Evolutionary conservation across 2,113 vertebrate species (phyloP), one percentile per base, ranked within the genome.

Genomic region (Ranitomeya variabilis): DNA sequence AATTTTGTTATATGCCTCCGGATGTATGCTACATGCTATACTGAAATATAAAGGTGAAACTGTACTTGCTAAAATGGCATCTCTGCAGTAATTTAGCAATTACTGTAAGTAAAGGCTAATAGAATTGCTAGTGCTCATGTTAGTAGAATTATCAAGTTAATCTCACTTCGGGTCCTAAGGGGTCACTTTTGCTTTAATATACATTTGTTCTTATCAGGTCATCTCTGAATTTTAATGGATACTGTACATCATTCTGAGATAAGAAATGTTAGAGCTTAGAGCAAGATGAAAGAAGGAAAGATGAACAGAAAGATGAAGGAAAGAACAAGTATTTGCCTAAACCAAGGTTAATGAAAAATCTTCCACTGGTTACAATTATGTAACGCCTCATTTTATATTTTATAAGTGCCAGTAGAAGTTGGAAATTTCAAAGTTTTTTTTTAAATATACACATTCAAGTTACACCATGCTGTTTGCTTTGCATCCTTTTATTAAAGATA

Each of bases 291-390:
- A 86, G 26, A 13, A 21, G 21, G 55, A 77, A n/a, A 78, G 74
- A 78, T 86, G 59, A 79, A 86, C 45, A 14, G 7, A 51, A 86
- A 67, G 59, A 66, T 86, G 60, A 79, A 26, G 76, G 21, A 67
- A 86, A 66, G 74, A 74, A 85, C 45, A 87, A 87, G 62, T 69
- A 23, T 57, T 80, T 80, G 52, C 19, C 67, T 51, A 85, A 26
- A 60, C 54, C 83, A 85, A 85, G 83, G 83, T 85, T 76, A 85
- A 60, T 85, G 69, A 26, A 74, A 45, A 85, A 76, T 85, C 69
- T 60, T 85, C 54, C 23, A 73, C 59, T 57, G n/a, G 18, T 71
- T 87, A 37, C 64, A 67, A 80, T 87, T 69, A 84, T 71, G 8
- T 69, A 26, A 84, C 12, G 11, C 60, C 31, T 52, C 13, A 23